phyloP scores from a whole-genome alignment of 64 coral and sea anemone species.

The Pocillopora damicornis region DNA sequence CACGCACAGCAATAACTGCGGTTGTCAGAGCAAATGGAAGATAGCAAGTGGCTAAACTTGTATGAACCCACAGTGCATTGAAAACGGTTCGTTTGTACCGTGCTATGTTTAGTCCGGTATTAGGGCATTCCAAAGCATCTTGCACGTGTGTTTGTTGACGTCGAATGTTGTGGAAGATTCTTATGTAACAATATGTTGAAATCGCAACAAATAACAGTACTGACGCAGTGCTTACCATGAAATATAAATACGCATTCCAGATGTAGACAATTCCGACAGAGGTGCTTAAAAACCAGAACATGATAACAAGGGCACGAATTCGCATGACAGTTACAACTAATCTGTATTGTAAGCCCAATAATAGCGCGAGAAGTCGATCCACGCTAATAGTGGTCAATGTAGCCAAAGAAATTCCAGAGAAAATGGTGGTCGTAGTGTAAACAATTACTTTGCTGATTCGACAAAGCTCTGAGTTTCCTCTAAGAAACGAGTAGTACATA shows the following conservation, averaged over 20 bases:
- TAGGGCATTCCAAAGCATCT: background rate
- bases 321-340: constrained; percentile 16
- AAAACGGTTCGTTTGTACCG: constrained; percentile 12
- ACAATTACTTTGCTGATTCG: background rate
- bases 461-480: background rate
- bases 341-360: constrained; percentile 22
- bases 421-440: background rate
- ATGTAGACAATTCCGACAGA: background rate
- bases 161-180: background rate
- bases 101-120: background rate
- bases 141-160: constrained; percentile 3
- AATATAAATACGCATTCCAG: background rate
- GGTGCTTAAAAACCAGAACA: background rate
- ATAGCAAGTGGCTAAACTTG: background rate
- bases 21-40: background rate
- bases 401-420: background rate
- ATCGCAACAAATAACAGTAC: background rate
- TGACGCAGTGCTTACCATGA: background rate
- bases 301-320: background rate
- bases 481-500: background rate
- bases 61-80: background rate
- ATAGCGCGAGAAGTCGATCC: constrained; percentile 18
- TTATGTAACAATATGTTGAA: constrained; percentile 1
- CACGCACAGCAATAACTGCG: background rate
- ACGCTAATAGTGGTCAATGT: constrained; percentile 11